Evolutionary conservation across 2,888 invertebrate species (phyloP).

Genomic region (Scaptomyza polygonia): DNA sequence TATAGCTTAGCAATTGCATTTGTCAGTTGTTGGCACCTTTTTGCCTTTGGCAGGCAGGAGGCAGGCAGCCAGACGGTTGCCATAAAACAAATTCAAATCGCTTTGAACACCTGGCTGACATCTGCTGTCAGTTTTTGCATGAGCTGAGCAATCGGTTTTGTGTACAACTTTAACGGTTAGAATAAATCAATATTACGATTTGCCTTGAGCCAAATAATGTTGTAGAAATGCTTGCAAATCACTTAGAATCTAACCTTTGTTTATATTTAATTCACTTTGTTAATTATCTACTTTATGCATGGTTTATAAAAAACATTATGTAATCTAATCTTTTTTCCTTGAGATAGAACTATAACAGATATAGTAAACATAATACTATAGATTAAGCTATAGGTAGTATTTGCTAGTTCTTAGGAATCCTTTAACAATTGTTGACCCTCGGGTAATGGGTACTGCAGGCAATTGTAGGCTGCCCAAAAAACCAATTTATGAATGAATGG

Average conservation of each 20-base stretch:
- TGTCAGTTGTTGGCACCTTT: slow-evolving; percentile 21
- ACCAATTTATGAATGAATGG: too few species aligned
- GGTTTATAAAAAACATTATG: slow-evolving; percentile 19
- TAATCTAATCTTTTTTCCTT: slow-evolving; percentile 3
- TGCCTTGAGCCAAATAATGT: slow-evolving; percentile 5
- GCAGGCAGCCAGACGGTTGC: not conserved
- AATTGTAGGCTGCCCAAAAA: too few species aligned
- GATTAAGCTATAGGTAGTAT: not conserved
- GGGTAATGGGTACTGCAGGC: too few species aligned
- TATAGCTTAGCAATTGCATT: slow-evolving; percentile 21
- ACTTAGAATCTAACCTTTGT: not conserved
- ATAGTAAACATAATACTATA: too few species aligned
- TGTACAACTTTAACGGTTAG: slow-evolving; percentile 1
- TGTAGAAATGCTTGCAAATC: not conserved
- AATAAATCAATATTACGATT: slow-evolving; percentile 26
- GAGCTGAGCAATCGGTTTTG: not conserved
- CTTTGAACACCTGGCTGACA: slow-evolving; percentile 18
- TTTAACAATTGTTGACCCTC: not conserved
- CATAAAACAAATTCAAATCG: slow-evolving; percentile 24
- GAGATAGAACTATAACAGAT: not conserved
- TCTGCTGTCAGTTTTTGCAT: slow-evolving; percentile 23
- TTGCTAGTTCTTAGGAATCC: not conserved
- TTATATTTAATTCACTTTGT: not conserved
- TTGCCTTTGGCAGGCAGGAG: slow-evolving; percentile 2
- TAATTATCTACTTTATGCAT: not conserved